Base-by-base conservation (phyloP, 2,797 vertebrate species). In the Alfaro cultratus region DNA sequence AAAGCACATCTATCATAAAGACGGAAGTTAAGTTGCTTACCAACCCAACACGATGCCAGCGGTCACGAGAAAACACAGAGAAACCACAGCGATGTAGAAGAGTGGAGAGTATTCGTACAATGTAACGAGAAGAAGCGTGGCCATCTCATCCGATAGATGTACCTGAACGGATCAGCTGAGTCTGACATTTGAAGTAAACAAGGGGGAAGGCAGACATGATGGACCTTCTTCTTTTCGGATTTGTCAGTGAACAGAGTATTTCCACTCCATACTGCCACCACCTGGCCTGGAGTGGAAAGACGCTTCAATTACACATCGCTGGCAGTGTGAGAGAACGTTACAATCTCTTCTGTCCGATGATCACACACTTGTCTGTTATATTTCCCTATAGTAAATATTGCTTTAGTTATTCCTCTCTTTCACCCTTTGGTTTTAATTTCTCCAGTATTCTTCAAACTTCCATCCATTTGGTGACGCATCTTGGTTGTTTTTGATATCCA, bases 31-130 rank as follows among this genome's bases (percentile, higher is more conserved):
- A 46, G 12, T 80, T 71, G 23, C 96, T 95, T 88, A 99, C 98
- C 98, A 97, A 91, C 97, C 97, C 68, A 99, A 90, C 43, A 99
- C 96, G 86, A 98, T 94, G 26, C 97, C 97, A 13, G 97, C 97
- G 43, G 98, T 99, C 45, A 99, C 95, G 72, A 99, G 79, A 88
- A 99, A 99, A 85, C 98, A 99, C 45, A 98, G 81, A 18, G 97
- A 97, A 16, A 99, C 97, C 77, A 98, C 94, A 13, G 95, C 90
- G 57, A 98, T 98, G 90, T 97, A 97, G 81, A 99, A 98, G 2
- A 97, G 93, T 0, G 98, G 98, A 1, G 97, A 99, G 79, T 99
- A 98, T 71, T 99, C 98, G 75, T 97, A 99, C 0, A 99, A 83
- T 21, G 95, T 97, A 1, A 97, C 97, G 5, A 99, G 91, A 51